phyloP scores from a whole-genome alignment of 2,888 invertebrate genomes.

The Orchesellides sinensis region DNA sequence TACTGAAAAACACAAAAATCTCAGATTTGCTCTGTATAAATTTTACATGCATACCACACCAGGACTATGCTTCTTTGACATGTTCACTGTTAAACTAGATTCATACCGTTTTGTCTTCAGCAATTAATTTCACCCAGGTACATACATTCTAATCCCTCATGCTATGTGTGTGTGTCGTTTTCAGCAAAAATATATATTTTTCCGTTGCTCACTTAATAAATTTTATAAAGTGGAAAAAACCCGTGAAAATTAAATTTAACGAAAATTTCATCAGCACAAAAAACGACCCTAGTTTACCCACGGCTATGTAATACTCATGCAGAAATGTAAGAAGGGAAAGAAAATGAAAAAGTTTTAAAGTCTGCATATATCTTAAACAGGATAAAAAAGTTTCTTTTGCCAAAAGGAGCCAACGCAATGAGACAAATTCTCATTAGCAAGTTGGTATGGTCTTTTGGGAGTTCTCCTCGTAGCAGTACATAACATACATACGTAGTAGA shows the following conservation, averaged over 20 bases:
- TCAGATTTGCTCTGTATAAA: not conserved
- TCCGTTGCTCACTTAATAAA: not conserved
- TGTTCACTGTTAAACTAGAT: not conserved
- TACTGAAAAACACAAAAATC: constrained; percentile 27
- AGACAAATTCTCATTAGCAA: constrained; percentile 63
- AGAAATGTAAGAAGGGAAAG: not conserved
- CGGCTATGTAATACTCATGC: not conserved
- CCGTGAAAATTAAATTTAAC: not conserved
- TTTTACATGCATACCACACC: constrained; percentile 2
- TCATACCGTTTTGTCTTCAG: constrained; percentile 32
- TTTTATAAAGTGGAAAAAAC: constrained; percentile 5
- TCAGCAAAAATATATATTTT: not conserved
- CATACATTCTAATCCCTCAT: not conserved
- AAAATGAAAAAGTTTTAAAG: not conserved
- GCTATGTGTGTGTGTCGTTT: too few relatives aligned
- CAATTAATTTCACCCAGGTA: constrained; percentile 15
- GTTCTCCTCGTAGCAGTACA: not conserved
- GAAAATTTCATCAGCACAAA: not conserved
- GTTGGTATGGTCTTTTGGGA: constrained; percentile 46
- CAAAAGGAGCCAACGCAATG: constrained; percentile 25
- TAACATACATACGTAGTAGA: too few relatives aligned
- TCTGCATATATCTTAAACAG: not conserved
- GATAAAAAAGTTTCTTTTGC: constrained; percentile 43
- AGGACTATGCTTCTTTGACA: constrained; percentile 6
- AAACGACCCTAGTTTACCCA: not conserved